Base-by-base conservation (phyloP, 1,140 invertebrate species). In the Drosophila aff. region DNA sequence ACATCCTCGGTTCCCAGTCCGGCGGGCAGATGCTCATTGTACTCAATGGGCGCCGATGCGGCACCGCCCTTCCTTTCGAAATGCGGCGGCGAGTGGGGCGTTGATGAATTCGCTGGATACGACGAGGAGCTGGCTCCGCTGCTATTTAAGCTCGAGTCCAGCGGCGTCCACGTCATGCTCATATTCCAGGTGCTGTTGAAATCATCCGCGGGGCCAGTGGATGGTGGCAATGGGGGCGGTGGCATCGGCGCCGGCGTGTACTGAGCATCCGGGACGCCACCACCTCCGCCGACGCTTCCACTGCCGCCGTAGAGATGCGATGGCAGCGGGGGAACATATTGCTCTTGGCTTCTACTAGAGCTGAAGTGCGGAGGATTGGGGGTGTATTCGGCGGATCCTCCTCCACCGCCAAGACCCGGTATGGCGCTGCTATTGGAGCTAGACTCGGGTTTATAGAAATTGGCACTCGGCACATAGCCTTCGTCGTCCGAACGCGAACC, bases 81-180 rank as follows among this genome's bases (percentile, higher is more conserved):
- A 41, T 94, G 93, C 1, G 95, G 95, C 5, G 96, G 96, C 57
- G 95, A 96, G 76, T 95, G 95, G 8, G 95, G 95, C 4, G 95
- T 95, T 11, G 81, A 46, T 53, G 87, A 75, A 53, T 73, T 64
- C 10, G 76, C 47, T 28, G 47, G 61, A 55, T 91, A 89, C 16
- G 86, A 78, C 10, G 91, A 81, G 9, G 87, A 82, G 16, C 81
- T 89, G 10, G 80, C 72, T 5, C 71, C 80, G 38, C 84, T 89
- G 49, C 85, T 89, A 13, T 89, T 89, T 13, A 90, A n/a, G 36
- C 79, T 87, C 21, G 74, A 79, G 53, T 92, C 89, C n/a, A 82
- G 43, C 50, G 82, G 59, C 64, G 91, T 92, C 92, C 92, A 93
- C 4, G 83, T 67, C 86, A 92, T 81, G 76, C 82, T 92, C 86